Evolutionary conservation across 1,140 invertebrate species (phyloP).

Genomic region (Drosophila melanica): DNA sequence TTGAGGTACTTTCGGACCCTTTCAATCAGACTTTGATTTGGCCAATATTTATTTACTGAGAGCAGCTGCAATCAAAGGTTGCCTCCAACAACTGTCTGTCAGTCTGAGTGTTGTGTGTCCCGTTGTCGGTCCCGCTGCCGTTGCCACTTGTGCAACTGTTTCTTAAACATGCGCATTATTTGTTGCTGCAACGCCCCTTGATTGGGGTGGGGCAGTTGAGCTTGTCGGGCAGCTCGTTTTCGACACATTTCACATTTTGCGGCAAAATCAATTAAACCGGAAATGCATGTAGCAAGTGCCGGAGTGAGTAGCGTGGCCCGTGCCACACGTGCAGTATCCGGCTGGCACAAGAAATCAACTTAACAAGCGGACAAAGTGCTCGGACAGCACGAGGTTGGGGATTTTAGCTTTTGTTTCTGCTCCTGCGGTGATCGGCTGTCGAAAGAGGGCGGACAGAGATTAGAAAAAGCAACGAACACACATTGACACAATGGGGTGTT

Average conservation of each 20-base stretch:
- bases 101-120: not conserved
- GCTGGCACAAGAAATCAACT: slow-evolving; percentile 75
- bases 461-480: slow-evolving; percentile 43
- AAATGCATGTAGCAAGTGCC: slow-evolving; percentile 69
- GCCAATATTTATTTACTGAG: slow-evolving; percentile 72
- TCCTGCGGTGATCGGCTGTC: slow-evolving; percentile 10
- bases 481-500: slow-evolving; percentile 50
- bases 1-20: slow-evolving; percentile 52
- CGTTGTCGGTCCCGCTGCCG: not conserved
- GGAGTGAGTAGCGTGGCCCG: slow-evolving; percentile 21
- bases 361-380: slow-evolving; percentile 74
- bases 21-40: slow-evolving; percentile 72
- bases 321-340: slow-evolving; percentile 66
- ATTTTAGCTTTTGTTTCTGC: slow-evolving; percentile 38
- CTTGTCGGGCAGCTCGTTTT: slow-evolving; percentile 60
- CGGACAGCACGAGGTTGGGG: slow-evolving; percentile 15
- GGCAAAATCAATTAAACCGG: slow-evolving; percentile 81
- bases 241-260: slow-evolving; percentile 78
- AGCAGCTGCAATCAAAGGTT: slow-evolving; percentile 67
- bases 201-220: slow-evolving; percentile 5
- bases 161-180: slow-evolving; percentile 44
- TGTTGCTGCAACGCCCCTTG: slow-evolving; percentile 14
- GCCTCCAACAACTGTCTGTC: slow-evolving; percentile 9
- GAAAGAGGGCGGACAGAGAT: not conserved
- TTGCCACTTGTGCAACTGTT: not conserved